A percentile compares a stretch with the other conserved stretches of the same genome.
Evolutionary conservation across 2,797 vertebrate species (phyloP).

Genomic region (Clamator glandarius): DNA sequence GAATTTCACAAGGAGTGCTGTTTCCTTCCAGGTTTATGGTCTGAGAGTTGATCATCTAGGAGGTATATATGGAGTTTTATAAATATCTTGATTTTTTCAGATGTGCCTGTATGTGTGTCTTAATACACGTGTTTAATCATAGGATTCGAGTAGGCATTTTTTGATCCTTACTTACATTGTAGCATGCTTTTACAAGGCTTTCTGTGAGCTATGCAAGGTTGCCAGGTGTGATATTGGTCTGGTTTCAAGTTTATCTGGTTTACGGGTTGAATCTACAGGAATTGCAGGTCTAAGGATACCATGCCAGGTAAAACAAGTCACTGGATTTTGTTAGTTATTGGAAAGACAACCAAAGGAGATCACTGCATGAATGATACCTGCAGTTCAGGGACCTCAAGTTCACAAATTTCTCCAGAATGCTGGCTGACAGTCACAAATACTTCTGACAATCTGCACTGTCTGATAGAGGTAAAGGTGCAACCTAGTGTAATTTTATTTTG

Average conservation of each 20-base stretch:
- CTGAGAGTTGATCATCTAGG: not conserved
- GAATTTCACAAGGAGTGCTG: not conserved
- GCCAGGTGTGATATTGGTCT: not conserved
- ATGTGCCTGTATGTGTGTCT: rapidly evolving
- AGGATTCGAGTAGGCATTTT: not conserved
- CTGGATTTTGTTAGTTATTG: not conserved
- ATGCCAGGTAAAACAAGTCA: not conserved
- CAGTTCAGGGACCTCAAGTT: not conserved
- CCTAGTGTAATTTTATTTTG: not conserved
- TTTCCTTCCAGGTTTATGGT: not conserved
- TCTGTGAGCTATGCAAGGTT: not conserved
- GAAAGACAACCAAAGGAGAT: not conserved
- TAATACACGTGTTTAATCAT: not conserved
- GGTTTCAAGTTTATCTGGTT: not conserved
- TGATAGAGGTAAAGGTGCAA: not conserved
- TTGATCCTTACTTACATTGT: not conserved
- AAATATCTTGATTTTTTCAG: not conserved
- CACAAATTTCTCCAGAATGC: not conserved
- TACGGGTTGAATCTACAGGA: not conserved
- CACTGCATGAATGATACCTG: not conserved
- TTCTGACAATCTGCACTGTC: not conserved
- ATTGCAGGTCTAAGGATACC: not conserved
- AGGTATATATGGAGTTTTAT: not conserved
- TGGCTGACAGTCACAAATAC: not conserved
- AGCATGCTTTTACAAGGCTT: not conserved